Evolutionary conservation across 2,113 vertebrate genomes (phyloP).

Genomic region (Aldabrachelys gigantea): DNA sequence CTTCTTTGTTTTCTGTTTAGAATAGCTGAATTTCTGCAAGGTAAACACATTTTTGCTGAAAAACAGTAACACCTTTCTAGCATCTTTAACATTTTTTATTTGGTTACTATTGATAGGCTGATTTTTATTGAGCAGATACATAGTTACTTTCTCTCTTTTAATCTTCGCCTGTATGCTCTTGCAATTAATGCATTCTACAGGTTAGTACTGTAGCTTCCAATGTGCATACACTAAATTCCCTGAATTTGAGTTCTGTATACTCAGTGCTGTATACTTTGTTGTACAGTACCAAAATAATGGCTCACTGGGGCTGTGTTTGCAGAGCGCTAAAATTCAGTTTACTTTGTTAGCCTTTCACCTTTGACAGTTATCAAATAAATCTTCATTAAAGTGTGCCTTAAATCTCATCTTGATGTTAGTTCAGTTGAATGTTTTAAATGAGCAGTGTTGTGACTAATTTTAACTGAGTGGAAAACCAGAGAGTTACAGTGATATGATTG

Average conservation of each 20-base stretch:
- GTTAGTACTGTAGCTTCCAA: background rate
- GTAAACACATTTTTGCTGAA: background rate
- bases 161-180: background rate
- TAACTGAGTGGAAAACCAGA: background rate
- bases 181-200: background rate
- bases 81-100: background rate
- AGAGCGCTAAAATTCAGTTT: background rate
- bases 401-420: background rate
- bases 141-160: background rate
- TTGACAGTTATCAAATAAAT: background rate
- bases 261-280: background rate
- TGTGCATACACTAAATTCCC: constrained; percentile 11
- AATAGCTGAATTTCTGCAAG: background rate
- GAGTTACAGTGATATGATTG: background rate
- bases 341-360: constrained; percentile 2
- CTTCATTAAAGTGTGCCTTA: background rate
- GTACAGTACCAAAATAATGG: fast-evolving
- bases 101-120: background rate
- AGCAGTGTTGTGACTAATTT: background rate
- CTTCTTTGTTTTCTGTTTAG: background rate
- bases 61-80: background rate
- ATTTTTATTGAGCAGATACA: background rate
- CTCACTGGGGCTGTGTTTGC: background rate
- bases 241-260: background rate
- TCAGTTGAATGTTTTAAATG: background rate